phyloP scores from a whole-genome alignment of 2,113 vertebrate genomes.

The Gallinago media region DNA sequence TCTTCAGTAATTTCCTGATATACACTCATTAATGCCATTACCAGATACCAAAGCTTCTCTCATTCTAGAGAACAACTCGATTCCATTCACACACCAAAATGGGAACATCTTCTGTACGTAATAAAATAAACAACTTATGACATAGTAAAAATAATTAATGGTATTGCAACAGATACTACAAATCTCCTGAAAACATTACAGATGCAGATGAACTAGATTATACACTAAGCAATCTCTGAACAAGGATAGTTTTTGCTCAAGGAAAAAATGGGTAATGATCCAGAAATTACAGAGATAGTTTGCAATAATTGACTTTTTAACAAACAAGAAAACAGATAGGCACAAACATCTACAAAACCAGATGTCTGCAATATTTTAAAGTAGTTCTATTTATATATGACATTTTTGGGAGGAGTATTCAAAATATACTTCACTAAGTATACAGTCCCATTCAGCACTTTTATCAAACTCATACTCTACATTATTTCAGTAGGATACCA shows the following conservation, averaged over 20 bases:
- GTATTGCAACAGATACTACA: neutral
- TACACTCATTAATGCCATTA: neutral
- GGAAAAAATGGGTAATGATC: slow-evolving; percentile 23
- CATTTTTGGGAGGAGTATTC: neutral
- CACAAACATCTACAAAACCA: neutral
- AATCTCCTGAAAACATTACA: neutral
- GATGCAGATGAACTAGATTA: neutral
- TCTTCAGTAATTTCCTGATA: neutral
- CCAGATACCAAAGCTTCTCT: neutral
- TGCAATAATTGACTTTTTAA: slow-evolving; percentile 1
- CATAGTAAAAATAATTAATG: neutral
- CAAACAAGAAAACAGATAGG: neutral
- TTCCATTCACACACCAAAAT: neutral
- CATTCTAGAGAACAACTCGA: neutral
- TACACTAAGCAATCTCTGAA: neutral
- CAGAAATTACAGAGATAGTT: neutral
- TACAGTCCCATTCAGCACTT: neutral
- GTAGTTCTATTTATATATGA: neutral
- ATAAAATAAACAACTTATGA: neutral
- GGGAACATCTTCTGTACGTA: neutral
- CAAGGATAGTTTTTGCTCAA: slow-evolving; percentile 5
- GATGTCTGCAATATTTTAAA: neutral
- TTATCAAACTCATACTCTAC: neutral
- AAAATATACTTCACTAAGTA: neutral
- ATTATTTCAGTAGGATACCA: neutral